Evolutionary conservation across 2,888 invertebrate species (phyloP).

Genomic region (Leptarthrus brevirostris): DNA sequence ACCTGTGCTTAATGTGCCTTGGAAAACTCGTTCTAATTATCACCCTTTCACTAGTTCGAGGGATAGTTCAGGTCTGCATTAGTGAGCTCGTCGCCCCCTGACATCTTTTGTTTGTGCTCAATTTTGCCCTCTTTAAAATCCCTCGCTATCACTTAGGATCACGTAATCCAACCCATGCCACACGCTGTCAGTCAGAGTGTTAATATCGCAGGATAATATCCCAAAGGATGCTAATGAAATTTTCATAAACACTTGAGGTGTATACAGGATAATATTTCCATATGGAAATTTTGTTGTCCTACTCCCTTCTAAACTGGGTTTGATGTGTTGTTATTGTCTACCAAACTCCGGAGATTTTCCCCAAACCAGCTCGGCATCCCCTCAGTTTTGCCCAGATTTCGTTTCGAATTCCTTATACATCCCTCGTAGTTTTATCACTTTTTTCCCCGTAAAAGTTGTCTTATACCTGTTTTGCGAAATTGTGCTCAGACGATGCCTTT

Average conservation of each 20-base stretch:
- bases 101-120: not conserved
- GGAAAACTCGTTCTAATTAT: conserved; percentile 26
- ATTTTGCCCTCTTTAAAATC: conserved; percentile 18
- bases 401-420: conserved; percentile 2
- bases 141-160: conserved; percentile 24
- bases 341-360: conserved; percentile 35
- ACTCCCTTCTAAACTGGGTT: conserved; percentile 35
- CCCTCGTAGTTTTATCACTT: conserved; percentile 20
- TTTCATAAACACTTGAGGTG: conserved; percentile 53
- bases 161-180: conserved; percentile 22
- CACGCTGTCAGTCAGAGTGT: conserved; percentile 46
- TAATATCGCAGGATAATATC: conserved; percentile 52
- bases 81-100: not conserved
- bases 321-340: conserved; percentile 38
- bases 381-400: conserved; percentile 2
- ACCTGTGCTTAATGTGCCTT: too few species aligned
- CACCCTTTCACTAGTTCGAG: not conserved
- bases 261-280: conserved; percentile 48
- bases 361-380: not conserved
- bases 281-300: conserved; percentile 49
- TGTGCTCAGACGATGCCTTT: not conserved
- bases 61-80: conserved; percentile 5
- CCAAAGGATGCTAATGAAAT: conserved; percentile 54
- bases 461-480: not conserved
- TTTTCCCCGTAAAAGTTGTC: conserved; percentile 16